Conservation (phyloP, 2,888 invertebrate genomes). For the Philhelius pedissequus region DNA sequence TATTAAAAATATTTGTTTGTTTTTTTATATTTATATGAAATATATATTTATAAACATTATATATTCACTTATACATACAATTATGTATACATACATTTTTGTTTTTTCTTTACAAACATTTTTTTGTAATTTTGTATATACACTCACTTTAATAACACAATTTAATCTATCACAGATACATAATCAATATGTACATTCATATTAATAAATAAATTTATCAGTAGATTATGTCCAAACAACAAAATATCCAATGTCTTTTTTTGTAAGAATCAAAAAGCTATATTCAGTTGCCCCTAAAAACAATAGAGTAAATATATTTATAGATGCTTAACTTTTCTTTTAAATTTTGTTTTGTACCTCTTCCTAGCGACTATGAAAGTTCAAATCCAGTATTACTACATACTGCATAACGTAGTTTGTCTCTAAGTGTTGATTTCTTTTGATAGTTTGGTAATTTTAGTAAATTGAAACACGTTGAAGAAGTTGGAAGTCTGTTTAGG, state of each 20-base stretch:
- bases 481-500: constrained; percentile 96
- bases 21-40: not conserved
- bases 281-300: not conserved
- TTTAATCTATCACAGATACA: constrained; percentile 57
- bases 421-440: constrained; percentile 94
- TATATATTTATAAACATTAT: constrained; percentile 12
- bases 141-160: constrained; percentile 7
- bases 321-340: not conserved
- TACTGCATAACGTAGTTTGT: constrained; percentile 98
- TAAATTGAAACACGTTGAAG: constrained; percentile 99
- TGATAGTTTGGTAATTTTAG: constrained; percentile 99
- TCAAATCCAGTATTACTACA: constrained; percentile 99
- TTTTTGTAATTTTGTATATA: constrained; percentile 2
- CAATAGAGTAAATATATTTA: not conserved
- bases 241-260: not conserved
- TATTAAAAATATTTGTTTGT: not conserved
- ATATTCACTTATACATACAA: not conserved
- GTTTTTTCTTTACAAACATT: constrained; percentile 9
- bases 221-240: not conserved
- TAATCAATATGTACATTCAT: constrained; percentile 32
- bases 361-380: constrained; percentile 85
- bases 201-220: constrained; percentile 6
- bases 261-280: not conserved
- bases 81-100: not conserved
- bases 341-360: not conserved